A percentile compares a stretch with the other conserved stretches of the same genome.
Conservation (phyloP, 2,113 vertebrate genomes). For the Phyllostomus discolor region DNA sequence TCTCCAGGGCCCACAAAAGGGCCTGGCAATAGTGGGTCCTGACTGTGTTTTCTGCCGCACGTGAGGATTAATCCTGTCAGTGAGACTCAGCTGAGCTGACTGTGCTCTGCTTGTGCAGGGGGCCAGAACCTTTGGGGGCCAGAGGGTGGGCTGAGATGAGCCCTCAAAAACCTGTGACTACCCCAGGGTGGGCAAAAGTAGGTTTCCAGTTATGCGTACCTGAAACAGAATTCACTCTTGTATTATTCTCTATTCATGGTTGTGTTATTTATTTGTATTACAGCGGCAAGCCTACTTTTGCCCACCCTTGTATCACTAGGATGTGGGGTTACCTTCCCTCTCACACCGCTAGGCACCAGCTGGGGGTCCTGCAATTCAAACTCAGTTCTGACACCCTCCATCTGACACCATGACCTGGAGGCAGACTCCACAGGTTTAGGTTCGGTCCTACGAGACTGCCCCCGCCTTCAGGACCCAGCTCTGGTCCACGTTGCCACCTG, state of each 20-base stretch:
- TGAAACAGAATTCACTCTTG: background rate
- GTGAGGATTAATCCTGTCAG: background rate
- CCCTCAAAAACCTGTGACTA: background rate
- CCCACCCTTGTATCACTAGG: background rate
- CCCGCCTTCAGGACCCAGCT: background rate
- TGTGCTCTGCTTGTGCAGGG: background rate
- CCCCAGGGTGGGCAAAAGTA: background rate
- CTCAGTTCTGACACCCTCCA: background rate
- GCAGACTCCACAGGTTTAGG: background rate
- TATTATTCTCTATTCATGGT: background rate
- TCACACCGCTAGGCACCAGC: background rate
- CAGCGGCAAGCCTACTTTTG: background rate
- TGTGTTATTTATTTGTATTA: background rate
- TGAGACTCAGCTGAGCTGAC: background rate
- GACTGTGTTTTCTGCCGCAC: background rate
- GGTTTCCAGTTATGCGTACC: background rate
- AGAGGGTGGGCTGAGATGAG: accelerated
- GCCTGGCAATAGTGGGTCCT: background rate
- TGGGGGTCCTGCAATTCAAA: background rate
- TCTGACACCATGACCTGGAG: background rate
- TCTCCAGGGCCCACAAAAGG: background rate
- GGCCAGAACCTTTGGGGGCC: background rate
- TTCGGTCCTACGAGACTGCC: background rate
- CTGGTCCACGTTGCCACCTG: background rate
- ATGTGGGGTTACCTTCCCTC: no score